These are phyloP conservation scores for Myotis vivesi DNA, from an alignment of 2,797 vertebrate genomes.

Conservation along the genomic window DNA sequence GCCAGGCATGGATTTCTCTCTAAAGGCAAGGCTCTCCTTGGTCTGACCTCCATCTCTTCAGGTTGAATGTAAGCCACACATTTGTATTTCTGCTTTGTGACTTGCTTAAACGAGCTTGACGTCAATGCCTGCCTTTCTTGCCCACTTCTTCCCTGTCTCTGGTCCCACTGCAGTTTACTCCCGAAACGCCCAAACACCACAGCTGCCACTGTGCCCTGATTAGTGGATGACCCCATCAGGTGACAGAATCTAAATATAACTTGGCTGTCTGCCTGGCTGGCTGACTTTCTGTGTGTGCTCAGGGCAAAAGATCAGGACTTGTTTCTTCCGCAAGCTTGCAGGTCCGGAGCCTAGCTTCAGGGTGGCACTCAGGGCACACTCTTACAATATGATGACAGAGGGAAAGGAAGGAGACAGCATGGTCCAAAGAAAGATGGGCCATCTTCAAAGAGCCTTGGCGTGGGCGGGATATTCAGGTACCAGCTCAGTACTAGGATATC, in stretches of 20 bases:
- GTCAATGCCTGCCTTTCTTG: background rate
- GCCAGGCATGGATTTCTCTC: background rate
- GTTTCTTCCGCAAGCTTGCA: background rate
- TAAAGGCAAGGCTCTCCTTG: background rate
- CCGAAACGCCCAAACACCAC: background rate
- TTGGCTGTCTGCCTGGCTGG: constrained; percentile 18
- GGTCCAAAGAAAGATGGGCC: background rate
- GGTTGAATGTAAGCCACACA: background rate
- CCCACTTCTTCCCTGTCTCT: background rate
- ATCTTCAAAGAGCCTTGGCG: background rate
- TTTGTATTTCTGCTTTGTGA: background rate
- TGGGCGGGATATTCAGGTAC: background rate
- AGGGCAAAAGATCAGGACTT: constrained; percentile 18
- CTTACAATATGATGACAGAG: background rate
- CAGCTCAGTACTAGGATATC: background rate
- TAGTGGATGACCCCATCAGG: constrained; percentile 51
- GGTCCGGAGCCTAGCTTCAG: background rate
- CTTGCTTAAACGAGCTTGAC: background rate
- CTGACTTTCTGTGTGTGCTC: constrained; percentile 50
- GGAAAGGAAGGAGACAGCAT: background rate
- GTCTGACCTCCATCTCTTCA: background rate
- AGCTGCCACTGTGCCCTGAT: constrained; percentile 47
- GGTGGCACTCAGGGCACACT: background rate
- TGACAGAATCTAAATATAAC: constrained; percentile 72
- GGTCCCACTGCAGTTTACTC: background rate